Evolutionary conservation across 2,797 vertebrate species (phyloP), one percentile per base, ranked within the genome.

Genomic region (Sebastes matsubarae): DNA sequence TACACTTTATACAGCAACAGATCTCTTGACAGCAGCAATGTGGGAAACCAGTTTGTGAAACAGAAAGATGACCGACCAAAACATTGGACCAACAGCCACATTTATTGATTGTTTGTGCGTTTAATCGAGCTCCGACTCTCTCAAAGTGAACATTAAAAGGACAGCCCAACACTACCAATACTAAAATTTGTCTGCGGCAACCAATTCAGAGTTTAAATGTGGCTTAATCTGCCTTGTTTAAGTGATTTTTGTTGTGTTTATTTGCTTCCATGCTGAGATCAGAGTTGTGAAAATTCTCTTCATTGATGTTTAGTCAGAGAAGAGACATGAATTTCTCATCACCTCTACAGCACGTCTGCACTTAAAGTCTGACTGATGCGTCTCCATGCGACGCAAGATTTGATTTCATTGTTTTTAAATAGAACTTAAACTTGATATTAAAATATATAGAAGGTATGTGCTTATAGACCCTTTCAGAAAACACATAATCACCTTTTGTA

Each of bases 261-360:
- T 67, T 64, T 75, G 69, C 64, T 42, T 85, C 30, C 30, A 57
- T 84, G 76, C 88, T 54, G 87, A 79, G 84, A 88, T 86, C 88
- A 88, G 86, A 90, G 89, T 68, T 87, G 42, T 87, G 58, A 34
- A 85, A 69, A 71, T 84, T 80, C 66, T 91, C 89, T 54, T 77
- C 83, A 90, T 60, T 76, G 75, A 63, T 79, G 25, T 84, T 85
- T 20, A 65, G 60, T 93, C 92, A 90, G 90, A 94, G 91, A 93
- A 92, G 92, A 92, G 90, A 92, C 91, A 93, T 90, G 89, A 83
- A 87, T 71, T 75, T 13, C 87, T 92, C 87, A 91, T 93, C 88
- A 91, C 57, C 9, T 90, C 84, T 57, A 59, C 87, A 88, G 92
- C 87, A 82, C 4, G 3, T 68, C 71, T 22, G 52, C 71, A 67